Conservation (phyloP, 1,140 invertebrate genomes). For the Caerostris darwini region DNA sequence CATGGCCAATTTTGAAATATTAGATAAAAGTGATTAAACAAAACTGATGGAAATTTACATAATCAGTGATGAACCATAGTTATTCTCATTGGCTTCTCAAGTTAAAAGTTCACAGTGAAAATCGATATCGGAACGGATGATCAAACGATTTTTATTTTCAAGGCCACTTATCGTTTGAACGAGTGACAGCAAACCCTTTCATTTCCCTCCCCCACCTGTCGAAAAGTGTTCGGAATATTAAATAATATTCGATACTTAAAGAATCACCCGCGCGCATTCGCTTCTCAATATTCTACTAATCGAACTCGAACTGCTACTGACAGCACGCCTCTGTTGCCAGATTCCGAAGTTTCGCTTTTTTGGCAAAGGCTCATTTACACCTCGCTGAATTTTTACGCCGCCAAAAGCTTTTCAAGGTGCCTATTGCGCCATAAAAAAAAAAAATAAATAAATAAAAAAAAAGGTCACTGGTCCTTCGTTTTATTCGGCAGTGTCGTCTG, state of each 20-base stretch:
- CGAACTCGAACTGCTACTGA: conserved; percentile 40
- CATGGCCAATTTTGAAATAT: too few species aligned
- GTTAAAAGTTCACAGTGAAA: too few species aligned
- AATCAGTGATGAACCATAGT: too few species aligned
- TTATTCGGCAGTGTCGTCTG: conserved; percentile 68
- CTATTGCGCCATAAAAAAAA: background rate
- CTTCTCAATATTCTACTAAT: conserved; percentile 50
- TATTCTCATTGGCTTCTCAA: too few species aligned
- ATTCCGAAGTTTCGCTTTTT: conserved; percentile 42
- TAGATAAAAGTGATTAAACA: too few species aligned
- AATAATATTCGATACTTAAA: conserved; percentile 49
- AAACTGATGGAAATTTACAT: too few species aligned
- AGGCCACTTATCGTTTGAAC: background rate
- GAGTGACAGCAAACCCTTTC: conserved; percentile 11
- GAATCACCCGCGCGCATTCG: background rate
- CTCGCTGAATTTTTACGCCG: conserved; percentile 13
- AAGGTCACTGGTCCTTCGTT: conserved; percentile 71
- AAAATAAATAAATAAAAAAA: conserved; percentile 48
- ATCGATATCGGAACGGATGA: too few species aligned
- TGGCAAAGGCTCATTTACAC: conserved; percentile 62
- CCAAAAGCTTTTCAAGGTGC: conserved; percentile 8
- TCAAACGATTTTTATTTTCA: background rate
- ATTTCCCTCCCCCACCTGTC: background rate
- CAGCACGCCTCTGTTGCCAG: conserved; percentile 41
- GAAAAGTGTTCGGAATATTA: background rate